phyloP scores from a whole-genome alignment of 2,888 invertebrate genomes.

The Altica lythri region DNA sequence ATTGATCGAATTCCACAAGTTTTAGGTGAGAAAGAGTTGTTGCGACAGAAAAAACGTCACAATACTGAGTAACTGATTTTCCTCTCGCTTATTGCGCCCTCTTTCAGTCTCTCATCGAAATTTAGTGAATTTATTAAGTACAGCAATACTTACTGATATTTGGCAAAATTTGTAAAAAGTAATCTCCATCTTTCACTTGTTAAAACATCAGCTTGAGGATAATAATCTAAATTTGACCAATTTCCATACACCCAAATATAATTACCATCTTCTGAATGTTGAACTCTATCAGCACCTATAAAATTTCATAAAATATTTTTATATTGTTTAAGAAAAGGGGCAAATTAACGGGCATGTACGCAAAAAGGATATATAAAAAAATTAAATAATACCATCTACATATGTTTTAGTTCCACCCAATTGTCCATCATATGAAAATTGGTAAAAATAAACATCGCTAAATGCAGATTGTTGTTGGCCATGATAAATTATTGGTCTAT shows the following conservation, averaged over 20 bases:
- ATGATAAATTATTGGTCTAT: conserved; percentile 31
- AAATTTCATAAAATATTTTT: conserved; percentile 43
- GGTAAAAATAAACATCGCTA: conserved; percentile 38
- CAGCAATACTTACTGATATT: conserved; percentile 55
- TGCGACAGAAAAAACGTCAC: no score
- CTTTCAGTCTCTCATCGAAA: background rate
- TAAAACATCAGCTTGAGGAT: conserved; percentile 18
- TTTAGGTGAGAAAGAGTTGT: no score
- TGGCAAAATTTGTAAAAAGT: conserved; percentile 67
- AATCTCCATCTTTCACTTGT: conserved; percentile 24
- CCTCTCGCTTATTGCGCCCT: no score
- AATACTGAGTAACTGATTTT: no score
- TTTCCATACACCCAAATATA: conserved; percentile 35
- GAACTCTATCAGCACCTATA: conserved; percentile 47
- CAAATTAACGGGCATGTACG: no score
- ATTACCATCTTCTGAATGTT: conserved; percentile 36
- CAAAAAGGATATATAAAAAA: conserved; percentile 43
- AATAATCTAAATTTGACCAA: conserved; percentile 28
- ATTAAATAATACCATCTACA: conserved; percentile 1
- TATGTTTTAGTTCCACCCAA: conserved; percentile 30
- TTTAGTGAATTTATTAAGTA: background rate
- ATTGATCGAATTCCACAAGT: no score
- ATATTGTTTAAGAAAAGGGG: background rate
- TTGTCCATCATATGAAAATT: conserved; percentile 39
- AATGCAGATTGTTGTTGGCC: conserved; percentile 35